A percentile compares a stretch with the other conserved stretches of the same genome.
Evolutionary conservation across 2,888 invertebrate species (phyloP).

Genomic region (Rhopalosiphum nymphaeae): DNA sequence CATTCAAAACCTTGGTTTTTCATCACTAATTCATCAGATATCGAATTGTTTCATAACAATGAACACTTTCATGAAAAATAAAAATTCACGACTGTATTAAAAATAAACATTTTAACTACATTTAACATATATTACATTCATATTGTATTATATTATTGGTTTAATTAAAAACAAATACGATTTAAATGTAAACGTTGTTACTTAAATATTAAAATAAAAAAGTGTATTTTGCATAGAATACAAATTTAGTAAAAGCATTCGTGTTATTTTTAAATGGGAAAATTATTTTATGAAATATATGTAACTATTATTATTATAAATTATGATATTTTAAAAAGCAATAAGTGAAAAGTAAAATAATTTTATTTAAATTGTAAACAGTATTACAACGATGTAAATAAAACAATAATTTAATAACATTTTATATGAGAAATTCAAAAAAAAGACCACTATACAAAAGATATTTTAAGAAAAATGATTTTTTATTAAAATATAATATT

Average conservation of each 20-base stretch:
- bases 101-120: background rate
- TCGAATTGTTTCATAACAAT: too few relatives aligned
- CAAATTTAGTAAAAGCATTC: background rate
- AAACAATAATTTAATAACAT: background rate
- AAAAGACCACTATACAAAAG: background rate
- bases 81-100: too few relatives aligned
- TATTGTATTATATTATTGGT: background rate
- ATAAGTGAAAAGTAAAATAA: background rate
- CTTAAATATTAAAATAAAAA: too few relatives aligned
- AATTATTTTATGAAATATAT: background rate
- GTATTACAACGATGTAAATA: background rate
- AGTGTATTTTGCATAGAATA: background rate
- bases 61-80: too few relatives aligned
- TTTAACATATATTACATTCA: background rate
- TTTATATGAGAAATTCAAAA: background rate
- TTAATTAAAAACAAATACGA: too few relatives aligned
- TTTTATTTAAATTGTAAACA: background rate
- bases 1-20: background rate
- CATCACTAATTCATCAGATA: too few relatives aligned
- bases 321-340: background rate
- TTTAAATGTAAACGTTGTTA: too few relatives aligned
- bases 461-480: background rate
- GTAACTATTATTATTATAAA: background rate
- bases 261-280: background rate
- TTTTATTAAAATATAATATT: background rate